Evolutionary conservation across 1,140 invertebrate species (phyloP).

Genomic region (Bemisia tabaci): DNA sequence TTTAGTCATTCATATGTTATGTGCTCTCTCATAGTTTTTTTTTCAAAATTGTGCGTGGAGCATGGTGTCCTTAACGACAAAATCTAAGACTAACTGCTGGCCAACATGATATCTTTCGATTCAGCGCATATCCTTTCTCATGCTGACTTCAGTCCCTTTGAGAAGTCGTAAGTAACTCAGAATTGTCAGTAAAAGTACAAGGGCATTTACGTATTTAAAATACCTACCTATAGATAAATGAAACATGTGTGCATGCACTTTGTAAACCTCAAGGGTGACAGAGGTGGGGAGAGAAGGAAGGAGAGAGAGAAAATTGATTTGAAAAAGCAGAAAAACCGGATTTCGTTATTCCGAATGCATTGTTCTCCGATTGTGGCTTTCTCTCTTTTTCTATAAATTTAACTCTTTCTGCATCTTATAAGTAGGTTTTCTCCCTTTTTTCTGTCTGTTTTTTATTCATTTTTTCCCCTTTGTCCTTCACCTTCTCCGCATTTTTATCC

Average conservation of each 20-base stretch:
- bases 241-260: not conserved
- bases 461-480: not conserved
- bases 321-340: not conserved
- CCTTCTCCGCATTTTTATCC: not conserved
- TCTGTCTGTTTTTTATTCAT: not conserved
- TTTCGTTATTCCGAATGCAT: not conserved
- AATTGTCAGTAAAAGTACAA: too few species aligned
- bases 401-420: not conserved
- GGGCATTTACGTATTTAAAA: too few species aligned
- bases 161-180: too few species aligned
- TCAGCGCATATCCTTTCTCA: too few species aligned
- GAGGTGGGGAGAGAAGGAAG: not conserved
- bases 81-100: too few species aligned
- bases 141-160: too few species aligned
- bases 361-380: not conserved
- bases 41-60: too few species aligned
- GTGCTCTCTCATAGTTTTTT: too few species aligned
- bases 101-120: too few species aligned
- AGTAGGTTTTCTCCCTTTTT: not conserved
- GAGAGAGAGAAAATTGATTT: not conserved
- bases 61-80: too few species aligned
- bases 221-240: not conserved
- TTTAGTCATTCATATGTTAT: too few species aligned
- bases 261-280: not conserved
- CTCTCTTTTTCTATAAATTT: not conserved